Evolutionary conservation across 1,140 invertebrate genomes (phyloP).

Genomic region (Bombus pascuorum): DNA sequence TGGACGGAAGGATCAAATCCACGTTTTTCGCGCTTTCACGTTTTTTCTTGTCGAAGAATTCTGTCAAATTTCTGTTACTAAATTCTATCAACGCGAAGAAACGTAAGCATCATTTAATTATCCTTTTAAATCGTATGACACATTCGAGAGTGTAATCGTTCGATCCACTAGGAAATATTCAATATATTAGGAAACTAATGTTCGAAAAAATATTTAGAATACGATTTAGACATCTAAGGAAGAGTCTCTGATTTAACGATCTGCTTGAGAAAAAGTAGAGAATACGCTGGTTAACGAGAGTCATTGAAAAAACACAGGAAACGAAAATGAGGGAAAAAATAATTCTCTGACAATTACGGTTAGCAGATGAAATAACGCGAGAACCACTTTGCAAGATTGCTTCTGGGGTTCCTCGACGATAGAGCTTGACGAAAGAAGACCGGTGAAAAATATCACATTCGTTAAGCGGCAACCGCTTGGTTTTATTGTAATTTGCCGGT

Average conservation of each 20-base stretch:
- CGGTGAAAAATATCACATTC: slow-evolving; percentile 9
- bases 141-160: slow-evolving; percentile 16
- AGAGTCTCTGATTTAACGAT: neutral
- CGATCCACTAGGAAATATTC: neutral
- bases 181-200: no score
- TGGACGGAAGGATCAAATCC: slow-evolving; percentile 32
- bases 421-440: neutral
- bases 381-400: slow-evolving; percentile 42
- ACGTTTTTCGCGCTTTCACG: neutral
- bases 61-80: neutral
- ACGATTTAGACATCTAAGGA: neutral
- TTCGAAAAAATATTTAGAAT: no score
- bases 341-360: slow-evolving; percentile 1
- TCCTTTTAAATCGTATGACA: neutral
- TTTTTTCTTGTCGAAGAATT: neutral
- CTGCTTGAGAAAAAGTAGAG: neutral
- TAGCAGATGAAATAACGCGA: slow-evolving; percentile 13
- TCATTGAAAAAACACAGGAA: neutral
- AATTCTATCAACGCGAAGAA: neutral
- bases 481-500: slow-evolving; percentile 12
- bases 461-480: slow-evolving; percentile 7
- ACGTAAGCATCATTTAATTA: slow-evolving; percentile 25
- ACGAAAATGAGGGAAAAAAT: neutral
- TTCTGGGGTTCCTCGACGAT: slow-evolving; percentile 4
- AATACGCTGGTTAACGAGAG: no score